Evolutionary conservation across 2,888 invertebrate species (phyloP), one percentile per base, ranked within the genome.

Genomic region (Phalera bucephala): DNA sequence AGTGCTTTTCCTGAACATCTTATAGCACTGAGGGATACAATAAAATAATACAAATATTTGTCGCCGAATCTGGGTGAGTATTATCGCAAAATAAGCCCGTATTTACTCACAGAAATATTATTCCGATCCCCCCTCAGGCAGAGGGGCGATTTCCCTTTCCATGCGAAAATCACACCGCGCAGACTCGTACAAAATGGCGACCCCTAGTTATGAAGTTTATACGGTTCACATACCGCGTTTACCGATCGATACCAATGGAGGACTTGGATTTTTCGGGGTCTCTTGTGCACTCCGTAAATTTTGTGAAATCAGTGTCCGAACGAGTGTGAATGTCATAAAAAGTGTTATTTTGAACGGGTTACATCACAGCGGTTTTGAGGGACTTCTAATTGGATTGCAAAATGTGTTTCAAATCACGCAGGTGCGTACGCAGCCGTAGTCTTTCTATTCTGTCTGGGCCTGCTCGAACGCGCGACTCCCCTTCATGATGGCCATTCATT

Each of bases 351-450:
- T 77, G 64, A 61, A 72, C 67, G 72, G 72, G 87, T 90, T 90
- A 90, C 90, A 90, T 90, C 90, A 90, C 84, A 75, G 78, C 72
- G 73, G 80, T 67, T 67, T 80, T 58, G 64, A 67, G 69, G 72
- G 79, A 76, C 62, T 74, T 83, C 77, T 73, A 83, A 81, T 80
- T 78, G 75, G 79, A 78, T 77, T 76, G 73, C 78, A 80, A 81
- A 80, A 89, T 89, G 88, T 82, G 73, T 81, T 77, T 82, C 87
- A 85, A 88, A 89, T 87, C 94, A 95, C 95, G 95, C 95, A 96
- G 95, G 96, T 96, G 96, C 96, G 96, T 96, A 96, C 96, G 96
- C 96, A 96, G 96, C 93, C 95, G 95, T 95, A 94, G 93, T 93
- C 93, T 92, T 91, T 92, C 92, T 92, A 92, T 93, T 92, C 93